A percentile compares a stretch with the other conserved stretches of the same genome.
phyloP scores from a whole-genome alignment of 2,113 vertebrate species.

The Melanocharis versteri region DNA sequence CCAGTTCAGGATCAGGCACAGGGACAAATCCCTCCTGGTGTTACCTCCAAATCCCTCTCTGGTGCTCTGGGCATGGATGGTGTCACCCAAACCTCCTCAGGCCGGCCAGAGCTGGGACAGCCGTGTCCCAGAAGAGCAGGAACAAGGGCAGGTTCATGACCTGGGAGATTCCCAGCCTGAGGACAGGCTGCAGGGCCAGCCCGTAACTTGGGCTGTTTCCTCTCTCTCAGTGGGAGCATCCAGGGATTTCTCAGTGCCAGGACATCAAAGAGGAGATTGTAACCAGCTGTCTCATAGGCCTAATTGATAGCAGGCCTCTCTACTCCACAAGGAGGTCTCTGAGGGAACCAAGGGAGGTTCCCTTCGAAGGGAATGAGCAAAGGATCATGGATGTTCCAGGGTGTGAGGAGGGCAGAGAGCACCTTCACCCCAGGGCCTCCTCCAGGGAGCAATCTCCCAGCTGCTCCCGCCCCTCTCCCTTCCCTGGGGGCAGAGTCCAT shows the following conservation, averaged over 20 bases:
- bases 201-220: not conserved
- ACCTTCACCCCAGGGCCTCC: not conserved
- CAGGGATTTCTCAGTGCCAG: not conserved
- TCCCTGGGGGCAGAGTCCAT: not conserved
- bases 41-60: not conserved
- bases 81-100: not conserved
- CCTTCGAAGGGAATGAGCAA: not conserved
- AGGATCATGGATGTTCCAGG: not conserved
- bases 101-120: not conserved
- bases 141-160: not conserved
- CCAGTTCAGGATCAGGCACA: not conserved
- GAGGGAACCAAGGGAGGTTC: not conserved
- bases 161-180: not conserved
- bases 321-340: not conserved
- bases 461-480: fast-evolving
- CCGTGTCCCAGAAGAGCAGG: not conserved
- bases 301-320: conserved; percentile 12
- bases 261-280: not conserved
- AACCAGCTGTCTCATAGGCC: not conserved
- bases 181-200: not conserved
- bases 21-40: not conserved
- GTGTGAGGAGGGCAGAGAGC: not conserved
- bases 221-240: not conserved
- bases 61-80: not conserved
- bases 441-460: not conserved